Evolutionary conservation across 1,140 invertebrate genomes (phyloP).

Genomic region (Ptiloglossa arizonensis): DNA sequence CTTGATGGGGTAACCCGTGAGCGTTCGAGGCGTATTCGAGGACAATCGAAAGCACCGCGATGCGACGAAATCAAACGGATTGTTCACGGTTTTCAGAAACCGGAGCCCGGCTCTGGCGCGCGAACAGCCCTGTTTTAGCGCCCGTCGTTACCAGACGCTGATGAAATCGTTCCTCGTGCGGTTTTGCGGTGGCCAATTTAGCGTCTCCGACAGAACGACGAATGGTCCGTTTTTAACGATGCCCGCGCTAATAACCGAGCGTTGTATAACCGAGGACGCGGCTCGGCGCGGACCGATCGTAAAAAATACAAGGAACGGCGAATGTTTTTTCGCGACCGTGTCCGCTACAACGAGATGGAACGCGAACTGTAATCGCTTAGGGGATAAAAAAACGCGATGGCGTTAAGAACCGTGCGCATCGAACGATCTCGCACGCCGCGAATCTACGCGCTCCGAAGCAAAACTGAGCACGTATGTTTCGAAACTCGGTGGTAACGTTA

Average conservation of each 20-base stretch:
- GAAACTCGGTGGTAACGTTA: no score
- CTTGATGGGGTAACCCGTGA: slow-evolving; percentile 41
- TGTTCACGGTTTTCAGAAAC: slow-evolving; percentile 30
- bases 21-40: background rate
- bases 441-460: no score
- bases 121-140: background rate
- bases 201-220: no score
- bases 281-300: slow-evolving; percentile 7
- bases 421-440: no score
- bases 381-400: no score
- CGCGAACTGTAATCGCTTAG: no score
- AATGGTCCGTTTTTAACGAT: slow-evolving; percentile 2
- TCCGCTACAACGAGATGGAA: no score
- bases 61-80: background rate
- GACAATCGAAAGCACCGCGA: background rate
- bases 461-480: no score
- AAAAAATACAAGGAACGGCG: slow-evolving; percentile 22
- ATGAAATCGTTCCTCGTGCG: slow-evolving; percentile 19
- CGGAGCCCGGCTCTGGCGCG: no score
- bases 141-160: slow-evolving; percentile 4
- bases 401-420: no score
- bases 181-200: no score
- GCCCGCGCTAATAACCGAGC: background rate
- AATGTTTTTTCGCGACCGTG: background rate
- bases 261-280: slow-evolving; percentile 8